phyloP scores from a whole-genome alignment of 1,140 invertebrate species.

The Sitophilus oryzae region DNA sequence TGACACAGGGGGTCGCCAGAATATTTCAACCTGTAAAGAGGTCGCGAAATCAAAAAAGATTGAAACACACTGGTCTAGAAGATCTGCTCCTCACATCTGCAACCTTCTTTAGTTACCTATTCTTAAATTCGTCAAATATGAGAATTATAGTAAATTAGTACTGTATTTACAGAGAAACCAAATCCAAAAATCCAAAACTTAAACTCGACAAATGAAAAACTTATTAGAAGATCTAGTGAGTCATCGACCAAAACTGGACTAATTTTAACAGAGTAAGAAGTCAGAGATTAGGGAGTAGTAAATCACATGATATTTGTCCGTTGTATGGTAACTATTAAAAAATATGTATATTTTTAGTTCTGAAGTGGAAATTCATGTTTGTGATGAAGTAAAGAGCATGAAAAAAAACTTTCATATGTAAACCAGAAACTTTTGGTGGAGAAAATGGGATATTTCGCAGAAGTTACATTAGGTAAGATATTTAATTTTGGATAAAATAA shows the following conservation, averaged over 20 bases:
- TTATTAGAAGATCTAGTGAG: neutral
- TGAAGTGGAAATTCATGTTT: constrained; percentile 81
- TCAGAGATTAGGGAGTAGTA: too few species aligned
- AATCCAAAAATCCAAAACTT: neutral
- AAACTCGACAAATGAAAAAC: neutral
- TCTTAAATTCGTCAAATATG: too few species aligned
- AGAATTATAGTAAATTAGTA: too few species aligned
- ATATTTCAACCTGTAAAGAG: too few species aligned
- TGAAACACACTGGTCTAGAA: too few species aligned
- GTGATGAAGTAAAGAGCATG: constrained; percentile 78
- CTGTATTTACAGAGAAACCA: too few species aligned
- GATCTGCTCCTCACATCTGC: too few species aligned
- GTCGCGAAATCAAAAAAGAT: too few species aligned
- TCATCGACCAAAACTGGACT: neutral
- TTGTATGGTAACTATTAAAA: constrained; percentile 1
- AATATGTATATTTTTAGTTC: constrained; percentile 47
- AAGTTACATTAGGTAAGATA: constrained; percentile 66
- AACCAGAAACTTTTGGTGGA: constrained; percentile 75
- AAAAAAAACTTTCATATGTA: constrained; percentile 84
- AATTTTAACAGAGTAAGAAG: neutral
- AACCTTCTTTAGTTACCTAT: too few species aligned
- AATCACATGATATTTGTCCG: neutral
- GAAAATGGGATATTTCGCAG: constrained; percentile 93
- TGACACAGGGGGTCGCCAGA: too few species aligned
- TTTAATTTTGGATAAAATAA: too few species aligned